phyloP scores from a whole-genome alignment of 2,797 vertebrate species.

The Melanotaenia maccullochi region DNA sequence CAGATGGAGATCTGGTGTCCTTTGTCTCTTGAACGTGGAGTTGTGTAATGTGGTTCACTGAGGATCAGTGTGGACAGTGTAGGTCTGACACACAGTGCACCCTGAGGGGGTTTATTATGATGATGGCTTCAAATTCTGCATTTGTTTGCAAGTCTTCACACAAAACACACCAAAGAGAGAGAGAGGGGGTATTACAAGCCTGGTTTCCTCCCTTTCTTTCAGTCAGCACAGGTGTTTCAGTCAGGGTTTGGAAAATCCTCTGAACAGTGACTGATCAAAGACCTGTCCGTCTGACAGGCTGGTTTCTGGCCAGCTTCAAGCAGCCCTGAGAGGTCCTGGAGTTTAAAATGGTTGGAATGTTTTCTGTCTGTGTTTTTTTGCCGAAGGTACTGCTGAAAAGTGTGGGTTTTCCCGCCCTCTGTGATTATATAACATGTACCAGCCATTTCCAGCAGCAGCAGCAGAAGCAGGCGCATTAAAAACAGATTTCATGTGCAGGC shows the following conservation, averaged over 20 bases:
- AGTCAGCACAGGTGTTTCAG: constrained; percentile 16
- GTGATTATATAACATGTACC: constrained; percentile 85
- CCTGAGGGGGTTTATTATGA: constrained; percentile 29
- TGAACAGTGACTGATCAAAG: constrained; percentile 36
- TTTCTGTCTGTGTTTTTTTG: constrained; percentile 73
- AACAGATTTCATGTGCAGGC: constrained; percentile 76
- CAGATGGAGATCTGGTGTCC: constrained; percentile 39
- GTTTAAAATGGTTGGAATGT: constrained; percentile 79
- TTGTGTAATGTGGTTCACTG: constrained; percentile 72
- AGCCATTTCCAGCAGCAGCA: constrained; percentile 78
- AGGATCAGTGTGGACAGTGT: constrained; percentile 13
- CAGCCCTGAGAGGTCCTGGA: constrained; percentile 41
- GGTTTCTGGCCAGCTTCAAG: constrained; percentile 40
- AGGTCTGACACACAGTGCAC: constrained; percentile 16
- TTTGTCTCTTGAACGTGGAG: constrained; percentile 62
- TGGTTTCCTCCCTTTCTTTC: constrained; percentile 38
- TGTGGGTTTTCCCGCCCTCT: constrained; percentile 85
- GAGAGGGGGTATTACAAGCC: constrained; percentile 25
- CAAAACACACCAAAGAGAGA: constrained; percentile 41
- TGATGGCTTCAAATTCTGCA: constrained; percentile 27
- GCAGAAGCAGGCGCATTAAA: constrained; percentile 75
- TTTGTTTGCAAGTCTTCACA: constrained; percentile 63
- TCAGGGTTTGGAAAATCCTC: constrained; percentile 25
- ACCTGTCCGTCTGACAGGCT: constrained; percentile 15
- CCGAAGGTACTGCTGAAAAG: constrained; percentile 77